A percentile compares a stretch with the other conserved stretches of the same genome.
Evolutionary conservation across 2,113 vertebrate species (phyloP).

Genomic region (Trochalopteron elliotii): DNA sequence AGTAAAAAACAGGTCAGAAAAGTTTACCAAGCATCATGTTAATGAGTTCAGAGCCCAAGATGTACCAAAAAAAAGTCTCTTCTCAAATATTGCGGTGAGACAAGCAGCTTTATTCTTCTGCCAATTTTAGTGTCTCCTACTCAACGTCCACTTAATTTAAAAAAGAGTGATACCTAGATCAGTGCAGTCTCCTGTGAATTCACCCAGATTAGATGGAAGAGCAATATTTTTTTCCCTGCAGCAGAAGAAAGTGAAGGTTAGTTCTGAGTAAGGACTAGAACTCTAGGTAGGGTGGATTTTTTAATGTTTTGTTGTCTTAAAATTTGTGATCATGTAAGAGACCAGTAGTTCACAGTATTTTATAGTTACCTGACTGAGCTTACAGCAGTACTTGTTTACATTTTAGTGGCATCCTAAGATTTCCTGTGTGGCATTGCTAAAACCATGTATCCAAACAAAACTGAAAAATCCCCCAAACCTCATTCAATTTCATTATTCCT

Average conservation of each 20-base stretch:
- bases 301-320: not conserved
- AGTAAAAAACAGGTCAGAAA: slow-evolving; percentile 45
- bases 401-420: not conserved
- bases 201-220: not conserved
- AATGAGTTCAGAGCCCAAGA: slow-evolving; percentile 45
- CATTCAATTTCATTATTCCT: not conserved
- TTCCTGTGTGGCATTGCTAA: not conserved
- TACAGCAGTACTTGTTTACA: not conserved
- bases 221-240: not conserved
- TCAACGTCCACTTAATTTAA: slow-evolving; percentile 13
- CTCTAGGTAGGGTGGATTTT: not conserved
- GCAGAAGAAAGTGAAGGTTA: not conserved
- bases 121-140: not conserved
- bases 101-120: slow-evolving; percentile 21
- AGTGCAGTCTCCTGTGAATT: not conserved
- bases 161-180: not conserved
- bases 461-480: not conserved
- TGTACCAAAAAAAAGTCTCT: not conserved
- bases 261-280: not conserved
- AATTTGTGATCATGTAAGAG: not conserved
- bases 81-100: not conserved
- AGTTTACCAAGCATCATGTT: slow-evolving; percentile 48
- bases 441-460: not conserved
- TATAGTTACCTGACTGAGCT: not conserved
- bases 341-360: not conserved